Conservation (phyloP, 2,113 vertebrate genomes). For the Theropithecus gelada region DNA sequence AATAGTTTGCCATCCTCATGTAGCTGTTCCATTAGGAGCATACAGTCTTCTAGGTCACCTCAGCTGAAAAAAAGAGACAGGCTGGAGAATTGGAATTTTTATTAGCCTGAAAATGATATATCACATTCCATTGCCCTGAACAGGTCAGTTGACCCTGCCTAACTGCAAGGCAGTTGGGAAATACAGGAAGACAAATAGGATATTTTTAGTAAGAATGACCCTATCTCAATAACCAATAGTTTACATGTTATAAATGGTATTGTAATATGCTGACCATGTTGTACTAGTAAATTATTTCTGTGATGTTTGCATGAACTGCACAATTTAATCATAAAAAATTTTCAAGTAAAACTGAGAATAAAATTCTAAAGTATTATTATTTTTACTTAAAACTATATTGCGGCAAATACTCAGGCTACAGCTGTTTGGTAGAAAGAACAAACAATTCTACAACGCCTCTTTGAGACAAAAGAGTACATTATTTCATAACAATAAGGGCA, state of each 20-base stretch:
- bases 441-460: neutral
- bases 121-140: neutral
- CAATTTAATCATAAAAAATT: neutral
- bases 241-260: neutral
- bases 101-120: neutral
- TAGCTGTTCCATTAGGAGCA: neutral
- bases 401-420: neutral
- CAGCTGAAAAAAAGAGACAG: neutral
- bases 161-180: neutral
- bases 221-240: neutral
- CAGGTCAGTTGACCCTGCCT: neutral
- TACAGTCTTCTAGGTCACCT: neutral
- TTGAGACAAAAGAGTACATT: constrained; percentile 1
- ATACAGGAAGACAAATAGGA: neutral
- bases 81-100: neutral
- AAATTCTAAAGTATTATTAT: neutral
- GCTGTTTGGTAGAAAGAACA: neutral
- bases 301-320: neutral
- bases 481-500: neutral
- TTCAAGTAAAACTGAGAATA: neutral
- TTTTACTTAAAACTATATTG: neutral
- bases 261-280: neutral
- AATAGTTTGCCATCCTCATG: neutral
- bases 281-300: neutral
- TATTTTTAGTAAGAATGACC: neutral